A percentile compares a stretch with the other conserved stretches of the same genome.
Evolutionary conservation across 2,797 vertebrate species (phyloP).

Genomic region (Hemibagrus guttatus): DNA sequence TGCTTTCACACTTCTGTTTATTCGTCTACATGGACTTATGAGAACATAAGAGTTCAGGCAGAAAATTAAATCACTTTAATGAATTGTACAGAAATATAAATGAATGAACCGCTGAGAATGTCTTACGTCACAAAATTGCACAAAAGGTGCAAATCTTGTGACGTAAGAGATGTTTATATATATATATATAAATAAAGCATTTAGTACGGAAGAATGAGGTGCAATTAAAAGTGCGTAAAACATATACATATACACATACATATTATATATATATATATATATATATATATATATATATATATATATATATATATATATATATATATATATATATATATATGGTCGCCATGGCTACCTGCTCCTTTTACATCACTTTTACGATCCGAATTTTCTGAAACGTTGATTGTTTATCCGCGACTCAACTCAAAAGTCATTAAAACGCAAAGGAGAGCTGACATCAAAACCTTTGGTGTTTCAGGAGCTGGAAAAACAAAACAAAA

Average conservation of each 20-base stretch:
- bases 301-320: no score
- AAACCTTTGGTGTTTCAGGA: not conserved
- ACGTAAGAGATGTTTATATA: no score
- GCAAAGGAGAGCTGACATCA: not conserved
- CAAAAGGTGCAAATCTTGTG: no score
- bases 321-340: not conserved
- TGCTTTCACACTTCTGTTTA: not conserved
- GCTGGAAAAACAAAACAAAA: not conserved
- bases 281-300: no score
- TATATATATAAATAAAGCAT: no score
- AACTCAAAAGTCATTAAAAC: not conserved
- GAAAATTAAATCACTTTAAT: not conserved
- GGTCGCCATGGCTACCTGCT: conserved; percentile 18
- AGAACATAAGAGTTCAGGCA: not conserved
- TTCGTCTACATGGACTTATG: not conserved
- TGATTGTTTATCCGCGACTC: not conserved
- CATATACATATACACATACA: no score
- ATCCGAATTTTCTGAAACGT: not conserved
- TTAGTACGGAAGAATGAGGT: no score
- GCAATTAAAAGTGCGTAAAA: no score
- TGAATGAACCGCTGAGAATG: no score
- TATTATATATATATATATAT: no score
- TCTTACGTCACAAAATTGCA: not conserved
- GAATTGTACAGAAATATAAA: not conserved
- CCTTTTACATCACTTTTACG: not conserved